Evolutionary conservation across 2,113 vertebrate genomes (phyloP).

Genomic region (Andinoacara biseriatus): DNA sequence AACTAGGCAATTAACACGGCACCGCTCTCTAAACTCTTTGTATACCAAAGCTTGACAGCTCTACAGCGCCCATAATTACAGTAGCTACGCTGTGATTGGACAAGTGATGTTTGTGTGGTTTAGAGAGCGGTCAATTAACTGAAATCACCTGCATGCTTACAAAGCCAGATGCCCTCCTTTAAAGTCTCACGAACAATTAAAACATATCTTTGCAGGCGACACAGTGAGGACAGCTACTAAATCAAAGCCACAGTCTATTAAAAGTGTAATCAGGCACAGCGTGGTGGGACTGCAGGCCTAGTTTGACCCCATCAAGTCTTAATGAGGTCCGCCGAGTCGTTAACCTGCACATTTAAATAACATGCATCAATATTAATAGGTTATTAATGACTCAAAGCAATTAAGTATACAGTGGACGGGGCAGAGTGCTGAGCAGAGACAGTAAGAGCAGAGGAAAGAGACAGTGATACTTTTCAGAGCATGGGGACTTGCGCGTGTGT

Average conservation of each 20-base stretch:
- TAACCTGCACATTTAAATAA: constrained; percentile 70
- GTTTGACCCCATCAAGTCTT: constrained; percentile 70
- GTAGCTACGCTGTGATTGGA: neutral
- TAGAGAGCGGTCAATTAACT: neutral
- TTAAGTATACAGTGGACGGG: constrained; percentile 48
- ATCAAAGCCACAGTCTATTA: constrained; percentile 66
- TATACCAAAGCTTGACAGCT: neutral
- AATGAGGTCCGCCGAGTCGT: constrained; percentile 70
- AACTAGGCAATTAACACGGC: neutral
- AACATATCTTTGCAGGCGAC: constrained; percentile 13
- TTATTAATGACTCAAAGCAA: constrained; percentile 71
- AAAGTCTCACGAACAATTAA: constrained; percentile 41
- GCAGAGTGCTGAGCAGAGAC: constrained; percentile 9
- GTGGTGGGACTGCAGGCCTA: constrained; percentile 52
- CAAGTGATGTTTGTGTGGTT: neutral
- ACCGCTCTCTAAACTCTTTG: neutral
- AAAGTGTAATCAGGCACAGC: constrained; percentile 65
- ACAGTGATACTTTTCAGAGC: neutral
- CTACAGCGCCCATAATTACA: neutral
- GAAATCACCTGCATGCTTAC: constrained; percentile 1
- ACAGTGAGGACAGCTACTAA: constrained; percentile 23
- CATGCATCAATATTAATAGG: constrained; percentile 73
- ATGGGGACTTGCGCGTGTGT: neutral
- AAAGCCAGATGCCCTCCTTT: neutral
- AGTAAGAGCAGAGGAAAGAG: constrained; percentile 1